Evolutionary conservation across 2,797 vertebrate species (phyloP).

Genomic region (Poeciliopsis infans): DNA sequence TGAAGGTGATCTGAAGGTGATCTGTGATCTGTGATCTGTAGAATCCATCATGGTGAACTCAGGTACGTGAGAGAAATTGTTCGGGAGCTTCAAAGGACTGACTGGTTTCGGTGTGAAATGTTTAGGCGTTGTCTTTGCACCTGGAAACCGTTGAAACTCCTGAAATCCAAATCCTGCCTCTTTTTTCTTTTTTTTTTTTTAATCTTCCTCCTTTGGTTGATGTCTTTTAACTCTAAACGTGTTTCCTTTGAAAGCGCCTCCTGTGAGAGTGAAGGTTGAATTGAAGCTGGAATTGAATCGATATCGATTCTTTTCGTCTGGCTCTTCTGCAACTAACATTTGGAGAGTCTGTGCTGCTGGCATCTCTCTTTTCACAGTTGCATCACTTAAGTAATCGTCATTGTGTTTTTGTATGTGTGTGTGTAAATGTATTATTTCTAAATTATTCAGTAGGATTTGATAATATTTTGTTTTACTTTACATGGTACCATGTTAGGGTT

Average conservation of each 20-base stretch:
- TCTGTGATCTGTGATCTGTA: not conserved
- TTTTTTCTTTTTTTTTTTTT: not conserved
- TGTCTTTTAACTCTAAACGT: not conserved
- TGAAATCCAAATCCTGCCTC: not conserved
- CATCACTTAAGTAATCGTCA: not conserved
- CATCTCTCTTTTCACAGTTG: not conserved
- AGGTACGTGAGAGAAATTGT: constrained; percentile 60
- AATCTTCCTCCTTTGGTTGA: not conserved
- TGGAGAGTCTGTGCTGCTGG: not conserved
- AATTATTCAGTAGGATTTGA: not conserved
- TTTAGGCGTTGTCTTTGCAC: constrained; percentile 71
- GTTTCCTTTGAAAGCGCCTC: not conserved
- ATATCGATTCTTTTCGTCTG: not conserved
- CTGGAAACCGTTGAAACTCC: not conserved
- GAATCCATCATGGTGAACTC: constrained; percentile 61
- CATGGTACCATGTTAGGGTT: not conserved
- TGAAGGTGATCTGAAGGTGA: constrained; percentile 33
- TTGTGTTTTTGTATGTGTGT: not conserved
- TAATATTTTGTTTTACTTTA: not conserved
- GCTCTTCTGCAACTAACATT: too few relatives aligned
- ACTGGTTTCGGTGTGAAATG: not conserved
- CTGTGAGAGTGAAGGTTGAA: not conserved
- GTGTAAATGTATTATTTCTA: not conserved
- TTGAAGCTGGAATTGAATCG: not conserved
- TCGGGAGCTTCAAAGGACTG: not conserved